Percentiles rank a stretch among this genome's conserved stretches.
phyloP scores from a whole-genome alignment of 2,888 invertebrate genomes.

The Branchipolynoe longqiensis region DNA sequence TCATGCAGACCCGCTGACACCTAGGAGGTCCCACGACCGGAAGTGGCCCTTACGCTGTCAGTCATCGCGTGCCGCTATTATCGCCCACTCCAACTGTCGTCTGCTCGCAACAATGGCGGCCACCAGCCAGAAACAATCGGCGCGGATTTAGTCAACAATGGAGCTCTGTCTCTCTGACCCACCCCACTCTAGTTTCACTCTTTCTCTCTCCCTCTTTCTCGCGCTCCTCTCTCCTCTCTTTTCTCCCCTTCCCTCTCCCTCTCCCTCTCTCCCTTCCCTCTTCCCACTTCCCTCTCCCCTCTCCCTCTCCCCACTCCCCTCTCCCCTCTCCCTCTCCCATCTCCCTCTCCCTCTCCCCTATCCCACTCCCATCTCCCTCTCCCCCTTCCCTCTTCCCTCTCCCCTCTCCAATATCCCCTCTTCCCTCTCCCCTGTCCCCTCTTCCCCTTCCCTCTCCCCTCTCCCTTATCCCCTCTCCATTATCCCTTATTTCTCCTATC shows the following conservation, averaged over 20 bases:
- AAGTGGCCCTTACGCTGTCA: background rate
- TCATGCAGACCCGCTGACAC: background rate
- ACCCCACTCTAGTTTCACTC: no score
- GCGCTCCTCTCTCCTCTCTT: no score
- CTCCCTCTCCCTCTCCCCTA: background rate
- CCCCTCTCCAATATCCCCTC: background rate
- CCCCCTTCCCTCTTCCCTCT: background rate
- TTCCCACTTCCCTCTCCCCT: no score
- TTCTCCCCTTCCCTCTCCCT: no score
- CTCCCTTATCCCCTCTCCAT: no score
- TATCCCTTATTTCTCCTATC: background rate
- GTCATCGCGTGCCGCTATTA: background rate
- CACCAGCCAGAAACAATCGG: no score
- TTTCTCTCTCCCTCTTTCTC: no score
- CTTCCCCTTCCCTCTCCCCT: background rate
- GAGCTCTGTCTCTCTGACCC: no score
- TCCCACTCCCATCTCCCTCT: background rate
- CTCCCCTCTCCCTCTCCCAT: background rate
- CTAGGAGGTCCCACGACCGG: background rate
- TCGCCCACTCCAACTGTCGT: slow-evolving; percentile 5
- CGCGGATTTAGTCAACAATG: no score
- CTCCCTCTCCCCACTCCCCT: background rate
- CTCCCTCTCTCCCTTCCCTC: no score
- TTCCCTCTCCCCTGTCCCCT: background rate
- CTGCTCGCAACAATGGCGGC: no score